Conservation (phyloP, 2,888 invertebrate genomes). For the Torymus tubicola region DNA sequence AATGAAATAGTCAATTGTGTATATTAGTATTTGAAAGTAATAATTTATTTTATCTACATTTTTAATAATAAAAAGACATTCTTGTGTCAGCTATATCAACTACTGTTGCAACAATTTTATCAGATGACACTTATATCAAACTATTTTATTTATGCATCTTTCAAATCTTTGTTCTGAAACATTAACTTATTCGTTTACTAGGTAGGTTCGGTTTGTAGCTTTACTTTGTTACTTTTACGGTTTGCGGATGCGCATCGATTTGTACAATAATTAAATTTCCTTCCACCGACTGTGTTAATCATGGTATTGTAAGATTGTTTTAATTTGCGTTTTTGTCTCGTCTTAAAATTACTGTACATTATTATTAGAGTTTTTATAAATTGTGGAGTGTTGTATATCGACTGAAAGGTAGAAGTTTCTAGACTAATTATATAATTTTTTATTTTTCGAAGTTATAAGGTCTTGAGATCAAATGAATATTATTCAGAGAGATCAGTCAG, state of each 20-base stretch:
- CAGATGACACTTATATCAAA: background rate
- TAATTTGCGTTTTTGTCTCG: slow-evolving; percentile 40
- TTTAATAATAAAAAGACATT: slow-evolving; percentile 9
- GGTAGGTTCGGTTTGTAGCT: slow-evolving; percentile 37
- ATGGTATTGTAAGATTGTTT: slow-evolving; percentile 56
- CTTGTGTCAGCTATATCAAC: background rate
- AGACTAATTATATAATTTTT: slow-evolving; percentile 50
- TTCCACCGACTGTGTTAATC: slow-evolving; percentile 58
- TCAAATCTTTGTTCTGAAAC: slow-evolving; percentile 22
- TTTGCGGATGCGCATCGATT: slow-evolving; percentile 21
- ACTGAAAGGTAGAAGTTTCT: slow-evolving; percentile 49
- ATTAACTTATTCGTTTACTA: slow-evolving; percentile 9
- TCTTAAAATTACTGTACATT: slow-evolving; percentile 48
- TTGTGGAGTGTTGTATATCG: slow-evolving; percentile 51
- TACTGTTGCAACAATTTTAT: background rate
- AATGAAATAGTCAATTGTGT: background rate
- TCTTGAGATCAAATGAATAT: slow-evolving; percentile 48
- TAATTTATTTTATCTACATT: slow-evolving; percentile 15
- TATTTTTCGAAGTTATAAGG: slow-evolving; percentile 49
- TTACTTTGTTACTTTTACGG: slow-evolving; percentile 21
- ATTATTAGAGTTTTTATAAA: slow-evolving; percentile 53
- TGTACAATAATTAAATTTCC: slow-evolving; percentile 39
- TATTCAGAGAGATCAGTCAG: slow-evolving; percentile 47
- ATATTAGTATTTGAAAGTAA: background rate
- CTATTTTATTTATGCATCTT: slow-evolving; percentile 19